phyloP scores from a whole-genome alignment of 2,113 vertebrate species.

The Mustela nigripes region DNA sequence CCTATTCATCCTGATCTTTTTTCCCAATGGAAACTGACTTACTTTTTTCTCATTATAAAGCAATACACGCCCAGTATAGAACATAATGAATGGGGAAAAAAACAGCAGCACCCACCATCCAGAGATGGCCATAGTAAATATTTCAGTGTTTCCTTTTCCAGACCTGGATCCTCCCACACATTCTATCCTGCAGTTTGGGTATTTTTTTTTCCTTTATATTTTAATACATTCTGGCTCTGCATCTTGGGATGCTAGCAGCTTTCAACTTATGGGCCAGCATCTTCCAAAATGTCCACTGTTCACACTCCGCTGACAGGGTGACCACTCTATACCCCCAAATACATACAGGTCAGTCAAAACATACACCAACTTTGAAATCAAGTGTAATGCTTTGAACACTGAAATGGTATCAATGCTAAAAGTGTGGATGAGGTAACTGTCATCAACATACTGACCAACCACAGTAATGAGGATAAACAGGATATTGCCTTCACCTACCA shows the following conservation, averaged over 20 bases:
- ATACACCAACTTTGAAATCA: slow-evolving; percentile 91
- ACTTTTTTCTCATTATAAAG: slow-evolving; percentile 45
- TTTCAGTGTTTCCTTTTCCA: slow-evolving; percentile 27
- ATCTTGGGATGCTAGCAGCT: not conserved
- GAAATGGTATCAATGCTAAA: slow-evolving; percentile 93
- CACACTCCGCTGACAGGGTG: slow-evolving; percentile 88
- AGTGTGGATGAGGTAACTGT: slow-evolving; percentile 96
- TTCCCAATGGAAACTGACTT: not conserved
- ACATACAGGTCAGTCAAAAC: slow-evolving; percentile 85
- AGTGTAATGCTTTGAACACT: slow-evolving; percentile 92
- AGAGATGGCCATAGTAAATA: slow-evolving; percentile 13
- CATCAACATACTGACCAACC: slow-evolving; percentile 93
- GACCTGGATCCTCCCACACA: not conserved
- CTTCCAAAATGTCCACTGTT: slow-evolving; percentile 87
- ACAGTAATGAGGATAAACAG: slow-evolving; percentile 93
- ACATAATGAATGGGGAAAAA: not conserved
- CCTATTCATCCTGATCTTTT: not conserved
- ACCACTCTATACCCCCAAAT: slow-evolving; percentile 83
- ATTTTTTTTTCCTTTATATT: not conserved
- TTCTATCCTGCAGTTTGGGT: not conserved
- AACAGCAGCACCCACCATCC: not conserved
- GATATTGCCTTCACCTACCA: slow-evolving; percentile 95
- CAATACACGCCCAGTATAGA: not conserved
- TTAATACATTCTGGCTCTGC: not conserved
- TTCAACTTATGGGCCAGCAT: slow-evolving; percentile 67